Percentiles rank a stretch among this genome's conserved stretches.
phyloP scores from a whole-genome alignment of 1,140 invertebrate genomes.

The Lethocerus indicus region DNA sequence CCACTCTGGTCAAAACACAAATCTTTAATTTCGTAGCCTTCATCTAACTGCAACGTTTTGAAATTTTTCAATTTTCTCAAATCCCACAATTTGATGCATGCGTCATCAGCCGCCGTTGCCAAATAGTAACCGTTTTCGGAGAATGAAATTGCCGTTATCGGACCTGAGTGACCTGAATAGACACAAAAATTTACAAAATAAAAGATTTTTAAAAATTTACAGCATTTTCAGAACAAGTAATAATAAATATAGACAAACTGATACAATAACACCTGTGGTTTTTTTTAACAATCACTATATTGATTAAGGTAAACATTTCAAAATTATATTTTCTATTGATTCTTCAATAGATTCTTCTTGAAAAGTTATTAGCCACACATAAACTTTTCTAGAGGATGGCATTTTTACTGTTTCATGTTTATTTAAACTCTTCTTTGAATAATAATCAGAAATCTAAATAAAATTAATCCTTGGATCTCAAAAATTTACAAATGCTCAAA shows the following conservation, averaged over 20 bases:
- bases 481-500: no score
- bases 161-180: constrained; percentile 55
- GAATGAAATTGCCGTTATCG: constrained; percentile 83
- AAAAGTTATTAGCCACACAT: no score
- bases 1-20: constrained; percentile 97
- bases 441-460: no score
- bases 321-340: no score
- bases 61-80: constrained; percentile 97
- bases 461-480: no score
- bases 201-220: constrained; percentile 1
- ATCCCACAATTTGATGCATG: constrained; percentile 97
- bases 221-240: no score
- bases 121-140: constrained; percentile 99
- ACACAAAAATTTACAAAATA: constrained; percentile 6
- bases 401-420: no score
- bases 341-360: no score
- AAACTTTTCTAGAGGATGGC: no score
- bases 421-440: no score
- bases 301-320: no score
- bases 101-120: constrained; percentile 93
- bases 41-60: constrained; percentile 88
- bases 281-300: background rate
- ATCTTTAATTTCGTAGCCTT: constrained; percentile 83
- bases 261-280: background rate
- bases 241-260: no score